phyloP scores from a whole-genome alignment of 1,140 invertebrate genomes.

The Bombus waltoni region DNA sequence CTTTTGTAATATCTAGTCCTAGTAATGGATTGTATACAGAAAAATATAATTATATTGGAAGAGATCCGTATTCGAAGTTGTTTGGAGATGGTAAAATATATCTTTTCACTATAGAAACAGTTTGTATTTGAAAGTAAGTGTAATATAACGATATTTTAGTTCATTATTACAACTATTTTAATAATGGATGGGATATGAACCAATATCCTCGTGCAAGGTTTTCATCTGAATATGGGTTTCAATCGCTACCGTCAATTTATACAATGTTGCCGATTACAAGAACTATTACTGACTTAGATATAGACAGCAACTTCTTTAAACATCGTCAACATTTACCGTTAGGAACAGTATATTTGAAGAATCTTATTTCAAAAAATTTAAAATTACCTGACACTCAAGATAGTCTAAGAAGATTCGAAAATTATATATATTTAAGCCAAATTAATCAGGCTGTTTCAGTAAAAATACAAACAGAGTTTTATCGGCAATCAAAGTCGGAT shows the following conservation, averaged over 20 bases:
- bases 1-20: conserved; percentile 94
- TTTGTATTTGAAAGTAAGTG: neutral
- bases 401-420: conserved; percentile 81
- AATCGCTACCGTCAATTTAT: conserved; percentile 90
- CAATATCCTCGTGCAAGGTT: conserved; percentile 93
- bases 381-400: conserved; percentile 82
- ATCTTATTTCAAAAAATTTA: conserved; percentile 85
- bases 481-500: conserved; percentile 87
- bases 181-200: conserved; percentile 90
- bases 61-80: conserved; percentile 89
- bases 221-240: conserved; percentile 97
- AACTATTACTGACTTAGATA: conserved; percentile 84
- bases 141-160: conserved; percentile 83
- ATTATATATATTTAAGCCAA: conserved; percentile 88
- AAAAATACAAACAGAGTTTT: conserved; percentile 94
- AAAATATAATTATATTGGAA: conserved; percentile 89
- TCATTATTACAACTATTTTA: conserved; percentile 95
- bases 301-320: conserved; percentile 85
- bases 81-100: conserved; percentile 93
- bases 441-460: conserved; percentile 93
- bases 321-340: conserved; percentile 92
- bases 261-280: conserved; percentile 85
- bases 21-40: conserved; percentile 93
- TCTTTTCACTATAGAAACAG: neutral
- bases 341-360: conserved; percentile 86